Evolutionary conservation across 1,140 invertebrate genomes (phyloP).

Genomic region (Hermetia illucens): DNA sequence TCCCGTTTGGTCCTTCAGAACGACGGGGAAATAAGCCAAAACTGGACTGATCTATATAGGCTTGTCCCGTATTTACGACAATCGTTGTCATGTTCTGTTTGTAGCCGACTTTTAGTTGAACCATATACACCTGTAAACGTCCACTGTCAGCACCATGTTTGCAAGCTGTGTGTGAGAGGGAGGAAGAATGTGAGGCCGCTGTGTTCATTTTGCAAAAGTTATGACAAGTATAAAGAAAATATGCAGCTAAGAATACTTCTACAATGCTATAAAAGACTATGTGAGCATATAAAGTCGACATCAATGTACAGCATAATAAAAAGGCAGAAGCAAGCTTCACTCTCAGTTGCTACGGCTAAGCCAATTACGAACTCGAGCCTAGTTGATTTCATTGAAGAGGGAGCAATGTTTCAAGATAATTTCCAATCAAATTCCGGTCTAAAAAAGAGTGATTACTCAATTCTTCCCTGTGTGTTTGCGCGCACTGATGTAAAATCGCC

Average conservation of each 20-base stretch:
- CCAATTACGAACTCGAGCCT: conserved; percentile 41
- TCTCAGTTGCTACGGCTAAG: conserved; percentile 29
- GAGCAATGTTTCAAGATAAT: conserved; percentile 59
- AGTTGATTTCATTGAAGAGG: conserved; percentile 64
- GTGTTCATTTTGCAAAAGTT: conserved; percentile 74
- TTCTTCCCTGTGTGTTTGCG: conserved; percentile 53
- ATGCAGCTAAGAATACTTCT: conserved; percentile 62
- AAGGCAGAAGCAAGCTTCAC: conserved; percentile 12
- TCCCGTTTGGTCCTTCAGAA: conserved; percentile 60
- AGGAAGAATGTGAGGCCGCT: conserved; percentile 70
- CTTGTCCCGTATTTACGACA: conserved; percentile 71
- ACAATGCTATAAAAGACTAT: conserved; percentile 79
- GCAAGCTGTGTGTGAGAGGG: conserved; percentile 64
- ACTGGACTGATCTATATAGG: conserved; percentile 67
- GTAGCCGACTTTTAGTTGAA: conserved; percentile 65
- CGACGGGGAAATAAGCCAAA: conserved; percentile 41
- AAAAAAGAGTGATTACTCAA: conserved; percentile 54
- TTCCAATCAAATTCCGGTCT: conserved; percentile 52
- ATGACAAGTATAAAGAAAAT: conserved; percentile 60
- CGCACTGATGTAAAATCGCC: neutral
- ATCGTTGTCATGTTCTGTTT: conserved; percentile 77
- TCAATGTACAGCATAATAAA: conserved; percentile 41
- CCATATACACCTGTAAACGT: conserved; percentile 61
- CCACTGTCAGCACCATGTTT: conserved; percentile 82
- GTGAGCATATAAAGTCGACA: conserved; percentile 62